Percentiles rank a stretch among this genome's conserved stretches.
Conservation (phyloP, 2,113 vertebrate genomes). For the Xiphias gladius region DNA sequence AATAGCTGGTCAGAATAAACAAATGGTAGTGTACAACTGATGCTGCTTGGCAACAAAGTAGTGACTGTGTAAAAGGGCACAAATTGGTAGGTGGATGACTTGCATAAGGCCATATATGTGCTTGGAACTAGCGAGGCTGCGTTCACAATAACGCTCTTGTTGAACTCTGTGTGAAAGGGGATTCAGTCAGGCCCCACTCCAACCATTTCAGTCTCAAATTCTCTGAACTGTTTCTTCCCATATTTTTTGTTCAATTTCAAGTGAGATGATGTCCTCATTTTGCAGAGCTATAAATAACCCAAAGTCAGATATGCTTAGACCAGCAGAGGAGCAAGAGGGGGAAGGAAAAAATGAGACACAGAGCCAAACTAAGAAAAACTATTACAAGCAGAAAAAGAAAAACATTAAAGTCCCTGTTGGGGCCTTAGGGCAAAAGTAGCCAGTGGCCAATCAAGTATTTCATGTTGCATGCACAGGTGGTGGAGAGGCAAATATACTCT, state of each 20-base stretch:
- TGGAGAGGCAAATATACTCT: background rate
- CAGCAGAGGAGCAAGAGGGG: slow-evolving; percentile 23
- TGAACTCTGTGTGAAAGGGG: slow-evolving; percentile 10
- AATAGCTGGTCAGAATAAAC: slow-evolving; percentile 11
- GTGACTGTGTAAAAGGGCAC: slow-evolving; percentile 7
- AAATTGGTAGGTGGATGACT: slow-evolving; percentile 11
- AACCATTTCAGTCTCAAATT: slow-evolving; percentile 1
- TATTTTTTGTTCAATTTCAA: slow-evolving; percentile 45
- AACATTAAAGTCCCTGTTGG: background rate
- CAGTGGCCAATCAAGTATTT: slow-evolving; percentile 12
- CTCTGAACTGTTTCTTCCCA: background rate
- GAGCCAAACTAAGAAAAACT: background rate
- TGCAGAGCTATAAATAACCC: slow-evolving; percentile 74
- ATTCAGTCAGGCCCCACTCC: background rate
- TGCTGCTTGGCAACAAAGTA: slow-evolving; percentile 40
- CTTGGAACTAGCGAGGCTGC: slow-evolving; percentile 5
- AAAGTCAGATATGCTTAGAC: slow-evolving; percentile 53
- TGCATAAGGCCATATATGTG: slow-evolving; percentile 17
- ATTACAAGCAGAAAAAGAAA: background rate
- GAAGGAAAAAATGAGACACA: background rate
- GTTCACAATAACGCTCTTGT: slow-evolving; percentile 21
- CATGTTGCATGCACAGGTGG: slow-evolving; percentile 2
- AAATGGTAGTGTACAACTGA: background rate
- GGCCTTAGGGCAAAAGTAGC: background rate
- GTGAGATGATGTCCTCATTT: slow-evolving; percentile 70